phyloP scores from a whole-genome alignment of 2,888 invertebrate species.

The Orthosia incerta region DNA sequence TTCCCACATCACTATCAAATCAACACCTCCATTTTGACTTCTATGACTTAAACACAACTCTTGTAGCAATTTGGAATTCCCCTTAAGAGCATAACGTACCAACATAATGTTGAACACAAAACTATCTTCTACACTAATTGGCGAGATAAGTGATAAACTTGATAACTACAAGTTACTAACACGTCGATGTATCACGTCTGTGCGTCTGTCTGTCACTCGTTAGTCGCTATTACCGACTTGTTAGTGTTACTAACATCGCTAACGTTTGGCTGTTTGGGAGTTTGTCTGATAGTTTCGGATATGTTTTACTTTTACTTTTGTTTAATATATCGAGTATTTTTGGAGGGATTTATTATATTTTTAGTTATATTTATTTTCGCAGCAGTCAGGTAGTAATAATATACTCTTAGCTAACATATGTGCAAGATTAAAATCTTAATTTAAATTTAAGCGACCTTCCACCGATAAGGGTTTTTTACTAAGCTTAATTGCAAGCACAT shows the following conservation, averaged over 20 bases:
- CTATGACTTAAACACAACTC: neutral
- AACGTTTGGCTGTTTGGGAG: conserved; percentile 4
- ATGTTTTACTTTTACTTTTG: neutral
- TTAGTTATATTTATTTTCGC: neutral
- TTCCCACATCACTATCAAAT: neutral
- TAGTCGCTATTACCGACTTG: conserved; percentile 14
- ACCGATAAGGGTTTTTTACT: no score
- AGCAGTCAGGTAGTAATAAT: no score
- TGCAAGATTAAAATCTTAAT: no score
- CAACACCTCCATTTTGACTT: no score
- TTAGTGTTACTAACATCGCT: conserved; percentile 17
- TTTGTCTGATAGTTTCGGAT: neutral
- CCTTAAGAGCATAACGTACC: neutral
- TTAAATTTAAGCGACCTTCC: no score
- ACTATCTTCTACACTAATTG: conserved; percentile 36
- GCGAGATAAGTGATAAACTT: conserved; percentile 35
- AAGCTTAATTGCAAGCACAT: no score
- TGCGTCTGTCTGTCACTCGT: conserved; percentile 23
- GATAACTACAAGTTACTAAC: conserved; percentile 13
- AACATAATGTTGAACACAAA: conserved; percentile 19
- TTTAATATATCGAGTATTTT: neutral
- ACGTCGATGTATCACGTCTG: conserved; percentile 21
- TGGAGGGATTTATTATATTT: neutral
- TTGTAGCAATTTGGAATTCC: neutral
- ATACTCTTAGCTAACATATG: no score